Percentiles rank a stretch among this genome's conserved stretches.
These are phyloP conservation scores for Melanotaenia nigrans DNA, from an alignment of 2,797 vertebrate genomes.

Conservation along the genomic window DNA sequence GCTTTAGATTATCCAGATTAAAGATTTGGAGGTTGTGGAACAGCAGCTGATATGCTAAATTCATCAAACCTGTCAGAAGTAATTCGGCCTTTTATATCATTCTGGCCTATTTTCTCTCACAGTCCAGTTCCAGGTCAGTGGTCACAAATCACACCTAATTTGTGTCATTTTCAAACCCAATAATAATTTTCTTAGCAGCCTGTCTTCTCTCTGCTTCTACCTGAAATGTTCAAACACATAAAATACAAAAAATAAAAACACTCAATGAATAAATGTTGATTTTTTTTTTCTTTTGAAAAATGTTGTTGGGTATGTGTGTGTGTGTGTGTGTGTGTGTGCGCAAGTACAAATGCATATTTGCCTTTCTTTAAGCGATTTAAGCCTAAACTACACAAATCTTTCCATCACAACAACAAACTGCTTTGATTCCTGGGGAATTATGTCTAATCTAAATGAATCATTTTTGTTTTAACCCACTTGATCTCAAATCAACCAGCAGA, in stretches of 20 bases:
- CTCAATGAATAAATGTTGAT: background rate
- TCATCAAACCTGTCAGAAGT: conserved; percentile 64
- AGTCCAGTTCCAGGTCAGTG: conserved; percentile 76
- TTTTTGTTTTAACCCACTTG: conserved; percentile 54
- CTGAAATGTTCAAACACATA: conserved; percentile 9
- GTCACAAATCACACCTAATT: conserved; percentile 66
- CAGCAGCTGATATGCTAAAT: conserved; percentile 57
- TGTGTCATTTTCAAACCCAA: conserved; percentile 52
- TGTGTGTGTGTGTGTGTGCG: background rate
- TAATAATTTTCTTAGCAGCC: conserved; percentile 47
- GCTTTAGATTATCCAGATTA: conserved; percentile 37
- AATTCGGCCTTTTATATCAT: conserved; percentile 59
- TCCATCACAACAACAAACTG: conserved; percentile 13
- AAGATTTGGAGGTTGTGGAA: conserved; percentile 38
- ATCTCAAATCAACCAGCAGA: conserved; percentile 46
- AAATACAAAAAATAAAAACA: background rate
- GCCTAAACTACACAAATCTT: conserved; percentile 15
- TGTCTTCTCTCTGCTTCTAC: conserved; percentile 2
- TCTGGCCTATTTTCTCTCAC: conserved; percentile 67
- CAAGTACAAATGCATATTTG: background rate
- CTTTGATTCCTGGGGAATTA: conserved; percentile 29
- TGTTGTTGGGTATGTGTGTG: background rate
- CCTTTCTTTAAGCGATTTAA: conserved; percentile 5
- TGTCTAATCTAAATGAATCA: conserved; percentile 41
- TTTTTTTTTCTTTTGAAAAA: background rate